These are phyloP conservation scores for Clivina fossor DNA, from an alignment of 2,888 invertebrate species.

Conservation along the genomic window DNA sequence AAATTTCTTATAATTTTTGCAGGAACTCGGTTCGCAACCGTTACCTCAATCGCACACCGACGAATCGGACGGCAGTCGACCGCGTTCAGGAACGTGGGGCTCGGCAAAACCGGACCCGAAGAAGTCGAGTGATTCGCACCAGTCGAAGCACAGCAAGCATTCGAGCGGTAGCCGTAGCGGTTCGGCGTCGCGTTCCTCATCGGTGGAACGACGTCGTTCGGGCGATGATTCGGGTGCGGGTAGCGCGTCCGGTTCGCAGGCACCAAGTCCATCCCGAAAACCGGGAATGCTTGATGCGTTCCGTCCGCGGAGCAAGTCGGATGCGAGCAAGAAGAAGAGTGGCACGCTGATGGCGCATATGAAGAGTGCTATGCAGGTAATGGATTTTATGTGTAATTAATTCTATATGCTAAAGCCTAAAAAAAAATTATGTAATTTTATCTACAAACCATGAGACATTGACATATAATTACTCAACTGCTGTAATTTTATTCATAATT, in stretches of 20 bases:
- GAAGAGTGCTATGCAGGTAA: slow-evolving; percentile 79
- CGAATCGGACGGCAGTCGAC: slow-evolving; percentile 58
- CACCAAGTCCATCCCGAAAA: slow-evolving; percentile 57
- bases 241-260: slow-evolving; percentile 27
- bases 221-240: slow-evolving; percentile 42
- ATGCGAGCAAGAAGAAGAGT: slow-evolving; percentile 64
- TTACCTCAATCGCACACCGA: slow-evolving; percentile 58
- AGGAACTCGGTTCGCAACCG: slow-evolving; percentile 67
- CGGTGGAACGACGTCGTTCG: slow-evolving; percentile 50
- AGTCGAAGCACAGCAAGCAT: slow-evolving; percentile 40
- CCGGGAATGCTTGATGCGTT: slow-evolving; percentile 81
- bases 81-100: slow-evolving; percentile 67
- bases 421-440: too few species aligned
- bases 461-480: too few species aligned
- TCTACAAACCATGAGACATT: too few species aligned
- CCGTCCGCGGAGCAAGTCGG: slow-evolving; percentile 73
- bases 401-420: not conserved
- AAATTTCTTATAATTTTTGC: too few species aligned
- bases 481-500: too few species aligned
- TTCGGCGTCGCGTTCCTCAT: slow-evolving; percentile 51
- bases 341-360: slow-evolving; percentile 81
- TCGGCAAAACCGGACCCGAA: slow-evolving; percentile 49
- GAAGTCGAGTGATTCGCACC: not conserved
- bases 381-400: too few species aligned
- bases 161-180: slow-evolving; percentile 52